Evolutionary conservation across 1,140 invertebrate species (phyloP).

Genomic region (Forficula auricularia): DNA sequence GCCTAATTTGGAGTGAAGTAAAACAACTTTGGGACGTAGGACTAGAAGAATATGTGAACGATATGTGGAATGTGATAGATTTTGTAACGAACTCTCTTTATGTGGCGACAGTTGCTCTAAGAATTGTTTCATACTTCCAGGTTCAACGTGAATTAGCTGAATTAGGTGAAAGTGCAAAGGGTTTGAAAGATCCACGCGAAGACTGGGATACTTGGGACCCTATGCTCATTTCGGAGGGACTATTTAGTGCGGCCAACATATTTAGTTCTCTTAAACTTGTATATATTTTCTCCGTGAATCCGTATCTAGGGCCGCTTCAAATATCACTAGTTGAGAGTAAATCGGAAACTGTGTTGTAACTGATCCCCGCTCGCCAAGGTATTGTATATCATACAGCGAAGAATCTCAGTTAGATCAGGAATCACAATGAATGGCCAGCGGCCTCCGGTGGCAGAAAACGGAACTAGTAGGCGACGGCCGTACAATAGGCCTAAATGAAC

Average conservation of each 20-base stretch:
- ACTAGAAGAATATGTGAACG: slow-evolving; percentile 82
- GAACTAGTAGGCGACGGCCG: too few species aligned
- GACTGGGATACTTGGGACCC: slow-evolving; percentile 94
- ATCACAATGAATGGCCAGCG: too few species aligned
- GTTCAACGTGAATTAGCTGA: too few species aligned
- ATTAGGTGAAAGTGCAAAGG: too few species aligned
- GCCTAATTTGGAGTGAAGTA: slow-evolving; percentile 95
- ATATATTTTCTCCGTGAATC: slow-evolving; percentile 98
- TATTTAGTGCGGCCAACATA: slow-evolving; percentile 94
- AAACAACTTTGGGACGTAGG: slow-evolving; percentile 97
- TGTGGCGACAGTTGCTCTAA: slow-evolving; percentile 84
- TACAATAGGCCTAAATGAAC: too few species aligned
- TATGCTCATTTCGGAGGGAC: slow-evolving; percentile 87
- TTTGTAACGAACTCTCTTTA: slow-evolving; percentile 96
- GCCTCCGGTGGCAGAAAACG: too few species aligned
- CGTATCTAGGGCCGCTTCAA: too few species aligned
- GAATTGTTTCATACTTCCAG: slow-evolving; percentile 74
- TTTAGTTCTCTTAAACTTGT: slow-evolving; percentile 93
- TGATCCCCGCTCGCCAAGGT: too few species aligned
- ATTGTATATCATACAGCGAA: too few species aligned
- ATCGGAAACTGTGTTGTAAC: too few species aligned
- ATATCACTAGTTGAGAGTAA: too few species aligned
- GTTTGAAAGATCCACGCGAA: slow-evolving; percentile 36
- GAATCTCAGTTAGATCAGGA: too few species aligned
- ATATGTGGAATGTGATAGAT: slow-evolving; percentile 99